Conservation (phyloP, 2,113 vertebrate species). For the Suricata suricatta region DNA sequence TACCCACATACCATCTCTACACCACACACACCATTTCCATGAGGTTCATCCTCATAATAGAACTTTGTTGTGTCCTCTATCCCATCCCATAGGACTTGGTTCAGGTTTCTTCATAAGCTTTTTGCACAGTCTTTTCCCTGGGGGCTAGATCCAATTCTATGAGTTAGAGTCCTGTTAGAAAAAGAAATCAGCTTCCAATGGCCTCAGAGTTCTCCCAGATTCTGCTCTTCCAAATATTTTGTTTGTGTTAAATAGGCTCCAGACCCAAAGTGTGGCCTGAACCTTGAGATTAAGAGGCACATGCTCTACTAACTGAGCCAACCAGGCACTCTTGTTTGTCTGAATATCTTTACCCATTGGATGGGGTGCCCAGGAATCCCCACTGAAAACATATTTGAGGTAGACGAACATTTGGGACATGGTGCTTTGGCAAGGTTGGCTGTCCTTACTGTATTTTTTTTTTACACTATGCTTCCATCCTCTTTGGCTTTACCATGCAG, state of each 20-base stretch:
- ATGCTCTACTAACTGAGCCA: neutral
- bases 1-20: neutral
- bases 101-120: neutral
- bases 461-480: neutral
- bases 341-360: neutral
- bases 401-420: neutral
- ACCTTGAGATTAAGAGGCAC: neutral
- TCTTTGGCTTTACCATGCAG: neutral
- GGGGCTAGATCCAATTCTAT: neutral
- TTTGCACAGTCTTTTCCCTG: neutral
- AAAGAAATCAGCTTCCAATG: neutral
- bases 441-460: neutral
- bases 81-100: neutral
- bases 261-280: neutral
- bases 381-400: neutral
- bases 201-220: neutral
- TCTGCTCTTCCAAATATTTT: neutral
- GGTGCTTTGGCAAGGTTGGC: neutral
- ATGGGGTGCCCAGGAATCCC: neutral
- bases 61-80: neutral
- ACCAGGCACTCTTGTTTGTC: neutral
- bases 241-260: neutral
- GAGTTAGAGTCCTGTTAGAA: neutral
- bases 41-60: neutral
- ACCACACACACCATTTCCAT: neutral